Percentiles rank a stretch among this genome's conserved stretches.
These are phyloP conservation scores for Junco hyemalis DNA, from an alignment of 2,113 vertebrate genomes.

Conservation along the genomic window DNA sequence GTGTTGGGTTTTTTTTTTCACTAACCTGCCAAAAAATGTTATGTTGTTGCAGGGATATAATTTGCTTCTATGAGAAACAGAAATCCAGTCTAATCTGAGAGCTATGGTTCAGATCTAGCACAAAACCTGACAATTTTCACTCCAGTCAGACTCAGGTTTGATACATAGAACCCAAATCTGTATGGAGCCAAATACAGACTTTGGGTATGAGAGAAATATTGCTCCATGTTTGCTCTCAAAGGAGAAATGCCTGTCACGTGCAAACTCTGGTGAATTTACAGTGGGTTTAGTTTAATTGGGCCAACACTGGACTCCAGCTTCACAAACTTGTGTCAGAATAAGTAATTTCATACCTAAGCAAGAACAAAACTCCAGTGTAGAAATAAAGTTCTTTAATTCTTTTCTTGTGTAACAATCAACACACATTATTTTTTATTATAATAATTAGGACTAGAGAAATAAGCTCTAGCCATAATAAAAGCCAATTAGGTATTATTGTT, in stretches of 20 bases:
- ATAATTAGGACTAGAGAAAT: not conserved
- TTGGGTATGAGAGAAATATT: not conserved
- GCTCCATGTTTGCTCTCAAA: not conserved
- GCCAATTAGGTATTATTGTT: not conserved
- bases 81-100: not conserved
- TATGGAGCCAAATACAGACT: not conserved
- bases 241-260: not conserved
- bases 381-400: not conserved
- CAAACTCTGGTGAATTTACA: not conserved
- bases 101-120: not conserved
- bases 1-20: fast-evolving
- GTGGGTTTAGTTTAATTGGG: not conserved
- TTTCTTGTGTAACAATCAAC: not conserved
- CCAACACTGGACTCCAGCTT: not conserved
- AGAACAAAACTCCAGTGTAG: not conserved
- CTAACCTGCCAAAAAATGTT: not conserved
- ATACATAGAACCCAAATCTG: not conserved
- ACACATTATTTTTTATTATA: not conserved
- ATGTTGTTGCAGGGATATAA: not conserved
- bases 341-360: not conserved
- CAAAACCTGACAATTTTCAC: not conserved
- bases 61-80: not conserved
- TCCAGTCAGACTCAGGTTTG: not conserved
- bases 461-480: not conserved
- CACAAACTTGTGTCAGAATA: not conserved